Base-by-base conservation (phyloP, 2,888 invertebrate genomes). In the Thereva nobilitata region DNA sequence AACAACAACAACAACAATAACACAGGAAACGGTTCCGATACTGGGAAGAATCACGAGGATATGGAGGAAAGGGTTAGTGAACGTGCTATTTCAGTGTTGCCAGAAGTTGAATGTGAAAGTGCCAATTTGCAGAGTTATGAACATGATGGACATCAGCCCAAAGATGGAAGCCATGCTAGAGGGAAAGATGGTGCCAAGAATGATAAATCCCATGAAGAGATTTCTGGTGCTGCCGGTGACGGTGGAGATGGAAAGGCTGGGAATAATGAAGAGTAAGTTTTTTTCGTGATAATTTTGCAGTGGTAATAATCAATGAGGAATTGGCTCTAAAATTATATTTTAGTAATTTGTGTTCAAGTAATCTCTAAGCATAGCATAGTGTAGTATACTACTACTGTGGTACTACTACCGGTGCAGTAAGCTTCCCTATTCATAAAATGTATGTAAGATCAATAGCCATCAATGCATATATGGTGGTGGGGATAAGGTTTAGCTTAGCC, bases 101-200 rank as follows among this genome's bases (percentile, higher is more conserved):
- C 85, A 49, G 86, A 87, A 70, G 82, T 85, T 10, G 87, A 87
- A 74, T 84, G 85, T 68, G 86, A 85, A 73, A 85, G 85, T 78
- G 85, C 85, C 6, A 86, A 87, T 74, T 74, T 76, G 67, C 77
- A 79, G 72, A 76, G 73, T 70, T 76, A 75, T 53, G 53, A 64
- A 44, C 53, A 64, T 37, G 53, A 53, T 10, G 38, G 44, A 35
- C 53, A 53, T 12, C 38, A 64, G 4, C 45, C 35, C 10, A 54
- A 44, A 34, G 49, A 55, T 4, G 23, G 41, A 4, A 10, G 8
- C 44, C 23, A 49, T 73, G 72, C 75, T 3, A 34, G 56, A 37
- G 47, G 49, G 56, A 82, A 80, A 40, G 81, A 79, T 6, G 49
- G 63, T n/a, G 10, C 55, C 9, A 65, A 12, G 9, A 42, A 35